These are phyloP conservation scores for Tortrix viridana DNA, from an alignment of 2,888 invertebrate genomes.

Conservation along the genomic window DNA sequence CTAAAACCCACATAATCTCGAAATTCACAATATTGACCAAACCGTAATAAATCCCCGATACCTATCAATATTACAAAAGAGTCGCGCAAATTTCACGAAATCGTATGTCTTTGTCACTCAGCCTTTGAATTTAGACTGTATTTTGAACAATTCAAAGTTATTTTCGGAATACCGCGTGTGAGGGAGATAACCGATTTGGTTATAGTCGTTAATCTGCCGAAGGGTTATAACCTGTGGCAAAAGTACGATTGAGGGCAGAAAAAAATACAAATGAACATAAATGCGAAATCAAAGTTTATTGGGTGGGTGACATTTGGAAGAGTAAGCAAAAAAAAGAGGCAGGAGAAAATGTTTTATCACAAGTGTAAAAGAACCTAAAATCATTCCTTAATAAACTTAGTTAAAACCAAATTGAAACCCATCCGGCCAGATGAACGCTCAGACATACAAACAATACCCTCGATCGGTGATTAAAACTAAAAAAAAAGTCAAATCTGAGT, in stretches of 20 bases:
- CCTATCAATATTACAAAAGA: slow-evolving; percentile 23
- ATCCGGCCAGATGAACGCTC: too few relatives aligned
- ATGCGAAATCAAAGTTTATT: slow-evolving; percentile 42
- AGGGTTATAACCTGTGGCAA: slow-evolving; percentile 43
- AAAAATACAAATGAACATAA: slow-evolving; percentile 41
- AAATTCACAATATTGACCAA: slow-evolving; percentile 22
- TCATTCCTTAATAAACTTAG: too few relatives aligned
- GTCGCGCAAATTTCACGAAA: slow-evolving; percentile 6
- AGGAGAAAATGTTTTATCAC: too few relatives aligned
- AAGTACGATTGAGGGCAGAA: slow-evolving; percentile 44
- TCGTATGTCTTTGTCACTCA: slow-evolving; percentile 5
- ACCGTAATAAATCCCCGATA: slow-evolving; percentile 19
- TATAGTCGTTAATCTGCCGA: slow-evolving; percentile 41
- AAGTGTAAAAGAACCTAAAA: too few relatives aligned
- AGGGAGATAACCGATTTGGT: too few relatives aligned
- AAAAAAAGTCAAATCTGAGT: too few relatives aligned
- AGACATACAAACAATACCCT: too few relatives aligned
- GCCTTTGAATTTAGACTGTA: slow-evolving; percentile 31
- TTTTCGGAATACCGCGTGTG: too few relatives aligned
- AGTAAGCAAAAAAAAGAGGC: neutral
- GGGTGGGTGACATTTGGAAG: slow-evolving; percentile 7
- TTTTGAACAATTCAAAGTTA: slow-evolving; percentile 30
- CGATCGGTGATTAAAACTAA: too few relatives aligned
- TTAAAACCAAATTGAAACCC: too few relatives aligned
- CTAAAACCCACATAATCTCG: slow-evolving; percentile 13